These are phyloP conservation scores for Tupaia tana DNA, from an alignment of 2,113 vertebrate species.

Conservation along the genomic window DNA sequence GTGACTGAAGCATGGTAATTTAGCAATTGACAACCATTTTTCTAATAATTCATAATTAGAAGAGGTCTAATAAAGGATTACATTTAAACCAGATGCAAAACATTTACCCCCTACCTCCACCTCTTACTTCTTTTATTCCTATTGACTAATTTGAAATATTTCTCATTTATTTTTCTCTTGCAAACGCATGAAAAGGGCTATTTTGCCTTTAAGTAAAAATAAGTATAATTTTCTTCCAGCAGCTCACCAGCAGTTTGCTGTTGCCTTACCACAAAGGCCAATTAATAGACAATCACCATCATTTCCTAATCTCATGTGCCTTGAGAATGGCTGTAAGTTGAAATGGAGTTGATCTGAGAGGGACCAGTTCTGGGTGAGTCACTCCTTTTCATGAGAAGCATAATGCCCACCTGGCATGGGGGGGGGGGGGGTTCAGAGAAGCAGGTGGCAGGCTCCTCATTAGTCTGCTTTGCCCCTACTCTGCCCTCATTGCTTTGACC, in stretches of 20 bases:
- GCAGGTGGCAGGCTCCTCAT: slow-evolving; percentile 73
- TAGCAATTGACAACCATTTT: slow-evolving; percentile 73
- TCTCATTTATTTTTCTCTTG: slow-evolving; percentile 65
- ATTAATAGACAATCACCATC: slow-evolving; percentile 75
- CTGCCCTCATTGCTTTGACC: slow-evolving; percentile 74
- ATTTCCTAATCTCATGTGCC: slow-evolving; percentile 69
- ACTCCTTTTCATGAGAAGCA: slow-evolving; percentile 76
- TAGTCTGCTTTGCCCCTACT: slow-evolving; percentile 74
- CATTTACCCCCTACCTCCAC: not conserved
- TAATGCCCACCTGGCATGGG: slow-evolving; percentile 47
- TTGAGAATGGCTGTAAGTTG: slow-evolving; percentile 52
- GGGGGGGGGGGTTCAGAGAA: slow-evolving; percentile 51
- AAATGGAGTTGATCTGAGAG: slow-evolving; percentile 36
- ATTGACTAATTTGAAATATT: slow-evolving; percentile 78
- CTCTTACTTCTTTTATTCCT: slow-evolving; percentile 50
- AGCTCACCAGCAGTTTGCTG: slow-evolving; percentile 11
- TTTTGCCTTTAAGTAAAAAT: slow-evolving; percentile 71
- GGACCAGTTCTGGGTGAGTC: slow-evolving; percentile 3
- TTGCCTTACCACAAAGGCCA: slow-evolving; percentile 71
- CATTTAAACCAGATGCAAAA: slow-evolving; percentile 76
- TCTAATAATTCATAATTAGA: slow-evolving; percentile 85
- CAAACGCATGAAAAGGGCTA: slow-evolving; percentile 53
- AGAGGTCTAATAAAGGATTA: slow-evolving; percentile 80
- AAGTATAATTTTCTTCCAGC: slow-evolving; percentile 77
- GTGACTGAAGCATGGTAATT: slow-evolving; percentile 75